Conservation (phyloP, 2,888 invertebrate genomes). For the Andrena flavipes region DNA sequence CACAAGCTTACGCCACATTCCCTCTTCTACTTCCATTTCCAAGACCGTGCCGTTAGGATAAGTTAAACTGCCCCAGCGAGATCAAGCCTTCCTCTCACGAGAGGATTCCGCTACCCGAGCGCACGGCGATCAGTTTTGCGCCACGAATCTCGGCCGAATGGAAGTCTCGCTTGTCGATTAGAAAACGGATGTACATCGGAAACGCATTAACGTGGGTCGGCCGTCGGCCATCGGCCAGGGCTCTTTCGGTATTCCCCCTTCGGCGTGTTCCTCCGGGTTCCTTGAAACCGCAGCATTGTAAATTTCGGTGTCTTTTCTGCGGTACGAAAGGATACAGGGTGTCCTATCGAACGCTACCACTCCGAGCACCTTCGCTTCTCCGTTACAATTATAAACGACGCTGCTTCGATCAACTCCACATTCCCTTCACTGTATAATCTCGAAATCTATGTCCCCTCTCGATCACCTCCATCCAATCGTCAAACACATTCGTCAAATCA, state of each 20-base stretch:
- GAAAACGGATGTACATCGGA: slow-evolving; percentile 74
- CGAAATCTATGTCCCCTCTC: neutral
- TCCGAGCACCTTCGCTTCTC: too few species aligned
- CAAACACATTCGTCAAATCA: neutral
- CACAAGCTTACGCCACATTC: neutral
- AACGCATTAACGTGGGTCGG: slow-evolving; percentile 72
- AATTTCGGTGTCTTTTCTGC: neutral
- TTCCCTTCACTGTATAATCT: too few species aligned
- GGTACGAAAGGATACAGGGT: neutral
- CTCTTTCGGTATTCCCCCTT: slow-evolving; percentile 24
- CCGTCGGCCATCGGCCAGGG: slow-evolving; percentile 31
- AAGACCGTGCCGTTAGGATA: slow-evolving; percentile 20
- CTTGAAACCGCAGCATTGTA: slow-evolving; percentile 5
- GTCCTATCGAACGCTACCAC: too few species aligned
- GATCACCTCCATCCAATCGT: neutral
- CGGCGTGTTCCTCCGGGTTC: neutral
- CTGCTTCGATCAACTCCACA: too few species aligned
- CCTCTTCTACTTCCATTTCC: neutral
- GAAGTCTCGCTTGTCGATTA: slow-evolving; percentile 67
- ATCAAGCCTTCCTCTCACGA: slow-evolving; percentile 7
- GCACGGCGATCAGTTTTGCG: slow-evolving; percentile 36
- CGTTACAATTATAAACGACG: too few species aligned
- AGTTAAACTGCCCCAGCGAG: slow-evolving; percentile 8
- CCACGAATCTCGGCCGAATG: slow-evolving; percentile 41
- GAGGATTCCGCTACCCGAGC: slow-evolving; percentile 15